Evolutionary conservation across 2,888 invertebrate genomes (phyloP), one percentile per base, ranked within the genome.

Genomic region (Drymonia ruficornis): DNA sequence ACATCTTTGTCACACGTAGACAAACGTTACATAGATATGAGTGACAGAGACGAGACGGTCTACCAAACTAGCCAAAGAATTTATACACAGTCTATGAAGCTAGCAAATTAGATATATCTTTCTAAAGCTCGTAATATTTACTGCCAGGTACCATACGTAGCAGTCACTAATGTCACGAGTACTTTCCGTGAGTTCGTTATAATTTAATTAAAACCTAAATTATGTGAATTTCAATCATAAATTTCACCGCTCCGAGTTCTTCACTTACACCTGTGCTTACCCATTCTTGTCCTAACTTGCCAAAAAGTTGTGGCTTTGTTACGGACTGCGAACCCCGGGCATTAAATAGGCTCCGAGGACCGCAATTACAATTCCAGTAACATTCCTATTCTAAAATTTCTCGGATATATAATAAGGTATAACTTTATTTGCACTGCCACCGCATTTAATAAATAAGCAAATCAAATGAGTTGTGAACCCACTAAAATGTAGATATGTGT

Each of bases 291-390:
- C 56, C 55, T 45, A 65, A 65, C 56, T 56, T 65, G 53, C 72
- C 67, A 61, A 65, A 70, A 76, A 76, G 71, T 78, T 76, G 72
- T 52, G 65, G 71, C 61, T 70, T 69, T 64, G 69, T 71, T 65
- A 61, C 57, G 65, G 61, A 67, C 62, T 66, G 58, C 53, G 59
- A 63, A 57, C 50, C 57, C 61, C 50, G 13, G 58, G 55, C 40
- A 61, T 61, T 63, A 13, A 62, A 67, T 61, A 65, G 57, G 56
- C 49, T 58, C 58, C 55, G 45, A 69, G 67, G 68, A 68, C 70
- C 70, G 56, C 67, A 72, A 70, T 76, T 76, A 71, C 70, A 69
- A 56, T 56, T 50, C 46, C 38, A 45, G 40, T 47, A 50, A 42
- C 42, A 19, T 42, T 42, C 9, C 42, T 18, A 42, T 42, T 42